phyloP scores from a whole-genome alignment of 2,113 vertebrate genomes.

The Pedionomus torquatus region DNA sequence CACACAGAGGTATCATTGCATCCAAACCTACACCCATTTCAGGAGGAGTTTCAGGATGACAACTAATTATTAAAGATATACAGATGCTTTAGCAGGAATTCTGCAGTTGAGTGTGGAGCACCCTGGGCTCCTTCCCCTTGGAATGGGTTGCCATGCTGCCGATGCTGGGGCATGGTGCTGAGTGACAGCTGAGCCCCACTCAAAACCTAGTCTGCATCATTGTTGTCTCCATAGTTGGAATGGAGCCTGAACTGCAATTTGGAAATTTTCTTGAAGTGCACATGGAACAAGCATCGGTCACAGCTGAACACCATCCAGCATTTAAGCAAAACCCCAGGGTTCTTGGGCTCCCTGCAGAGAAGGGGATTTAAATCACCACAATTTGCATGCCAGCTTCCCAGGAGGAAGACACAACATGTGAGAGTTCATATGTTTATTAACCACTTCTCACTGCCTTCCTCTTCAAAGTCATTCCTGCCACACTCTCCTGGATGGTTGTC shows the following conservation, averaged over 20 bases:
- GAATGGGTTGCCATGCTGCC: background rate
- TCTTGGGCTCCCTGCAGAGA: background rate
- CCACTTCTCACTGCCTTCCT: background rate
- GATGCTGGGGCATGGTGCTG: background rate
- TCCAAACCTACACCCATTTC: background rate
- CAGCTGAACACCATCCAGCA: background rate
- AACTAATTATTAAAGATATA: background rate
- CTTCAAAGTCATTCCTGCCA: background rate
- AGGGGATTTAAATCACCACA: background rate
- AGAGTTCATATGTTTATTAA: background rate
- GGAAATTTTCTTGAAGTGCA: background rate
- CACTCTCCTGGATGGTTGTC: background rate
- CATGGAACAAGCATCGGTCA: rapidly evolving
- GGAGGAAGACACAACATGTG: background rate
- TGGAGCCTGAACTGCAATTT: rapidly evolving
- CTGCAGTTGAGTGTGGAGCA: background rate
- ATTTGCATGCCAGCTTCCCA: background rate
- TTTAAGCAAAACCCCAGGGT: background rate
- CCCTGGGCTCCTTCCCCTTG: background rate
- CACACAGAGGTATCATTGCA: rapidly evolving
- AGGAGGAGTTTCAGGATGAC: background rate
- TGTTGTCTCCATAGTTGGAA: background rate
- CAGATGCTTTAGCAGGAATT: background rate
- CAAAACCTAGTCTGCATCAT: background rate
- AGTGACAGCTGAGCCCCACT: background rate